These are phyloP conservation scores for Eurosta solidaginis DNA, from an alignment of 1,140 invertebrate genomes.

Conservation along the genomic window DNA sequence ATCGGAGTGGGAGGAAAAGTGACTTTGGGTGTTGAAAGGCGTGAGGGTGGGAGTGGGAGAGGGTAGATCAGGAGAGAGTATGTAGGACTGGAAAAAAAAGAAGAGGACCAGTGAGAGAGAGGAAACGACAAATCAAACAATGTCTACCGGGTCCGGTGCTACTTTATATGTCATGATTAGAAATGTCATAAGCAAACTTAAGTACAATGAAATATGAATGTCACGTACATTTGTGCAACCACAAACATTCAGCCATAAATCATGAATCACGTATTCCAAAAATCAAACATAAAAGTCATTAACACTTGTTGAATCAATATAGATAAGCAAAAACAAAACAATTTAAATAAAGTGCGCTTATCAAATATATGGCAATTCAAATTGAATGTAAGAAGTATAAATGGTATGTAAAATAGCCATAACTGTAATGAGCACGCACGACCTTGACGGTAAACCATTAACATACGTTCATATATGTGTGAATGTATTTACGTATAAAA, in stretches of 20 bases:
- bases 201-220: background rate
- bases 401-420: background rate
- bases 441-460: conserved; percentile 3
- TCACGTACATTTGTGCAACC: background rate
- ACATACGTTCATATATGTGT: too few relatives aligned
- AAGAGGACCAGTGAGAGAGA: too few relatives aligned
- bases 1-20: too few relatives aligned
- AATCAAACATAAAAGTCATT: conserved; percentile 25
- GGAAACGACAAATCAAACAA: too few relatives aligned
- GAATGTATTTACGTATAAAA: too few relatives aligned
- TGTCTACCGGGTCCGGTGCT: too few relatives aligned
- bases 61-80: too few relatives aligned
- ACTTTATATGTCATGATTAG: background rate
- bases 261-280: background rate
- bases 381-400: background rate
- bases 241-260: background rate
- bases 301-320: conserved; percentile 16
- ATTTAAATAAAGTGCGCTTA: background rate
- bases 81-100: too few relatives aligned
- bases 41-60: too few relatives aligned
- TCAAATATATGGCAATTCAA: background rate
- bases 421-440: background rate
- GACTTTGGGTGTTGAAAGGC: too few relatives aligned
- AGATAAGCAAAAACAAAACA: background rate
- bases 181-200: background rate